phyloP scores from a whole-genome alignment of 1,140 invertebrate genomes.

The Pristionchus pacificus region DNA sequence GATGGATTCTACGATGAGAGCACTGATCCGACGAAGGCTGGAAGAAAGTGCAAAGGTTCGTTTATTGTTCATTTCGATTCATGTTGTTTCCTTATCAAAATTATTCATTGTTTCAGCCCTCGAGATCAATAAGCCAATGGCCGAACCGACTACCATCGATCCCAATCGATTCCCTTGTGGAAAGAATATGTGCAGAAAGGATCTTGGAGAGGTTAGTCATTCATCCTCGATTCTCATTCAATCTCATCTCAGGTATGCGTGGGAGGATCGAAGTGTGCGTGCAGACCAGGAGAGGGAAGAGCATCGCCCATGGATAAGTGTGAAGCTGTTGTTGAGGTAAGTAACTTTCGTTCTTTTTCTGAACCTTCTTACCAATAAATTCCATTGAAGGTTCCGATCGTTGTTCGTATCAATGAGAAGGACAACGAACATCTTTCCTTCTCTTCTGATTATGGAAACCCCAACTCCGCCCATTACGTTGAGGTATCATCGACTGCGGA shows the following conservation, averaged over 20 bases:
- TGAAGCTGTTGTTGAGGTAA: slow-evolving; percentile 18
- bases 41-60: slow-evolving; percentile 35
- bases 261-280: slow-evolving; percentile 33
- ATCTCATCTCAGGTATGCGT: slow-evolving; percentile 30
- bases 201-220: slow-evolving; percentile 19
- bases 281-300: slow-evolving; percentile 28
- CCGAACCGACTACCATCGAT: slow-evolving; percentile 29
- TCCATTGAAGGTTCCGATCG: slow-evolving; percentile 14
- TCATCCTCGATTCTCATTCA: background rate
- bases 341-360: no score
- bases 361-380: slow-evolving; percentile 3
- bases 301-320: slow-evolving; percentile 24
- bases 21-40: slow-evolving; percentile 31
- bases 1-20: slow-evolving; percentile 37
- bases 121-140: slow-evolving; percentile 10
- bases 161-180: slow-evolving; percentile 35
- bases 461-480: slow-evolving; percentile 17
- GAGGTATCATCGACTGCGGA: slow-evolving; percentile 14
- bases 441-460: slow-evolving; percentile 18
- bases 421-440: slow-evolving; percentile 23
- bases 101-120: background rate
- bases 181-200: slow-evolving; percentile 19
- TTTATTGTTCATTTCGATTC: no score
- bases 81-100: background rate
- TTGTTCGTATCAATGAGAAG: slow-evolving; percentile 10